These are phyloP conservation scores for Notolabrus celidotus DNA, from an alignment of 2,797 vertebrate genomes.

Conservation along the genomic window DNA sequence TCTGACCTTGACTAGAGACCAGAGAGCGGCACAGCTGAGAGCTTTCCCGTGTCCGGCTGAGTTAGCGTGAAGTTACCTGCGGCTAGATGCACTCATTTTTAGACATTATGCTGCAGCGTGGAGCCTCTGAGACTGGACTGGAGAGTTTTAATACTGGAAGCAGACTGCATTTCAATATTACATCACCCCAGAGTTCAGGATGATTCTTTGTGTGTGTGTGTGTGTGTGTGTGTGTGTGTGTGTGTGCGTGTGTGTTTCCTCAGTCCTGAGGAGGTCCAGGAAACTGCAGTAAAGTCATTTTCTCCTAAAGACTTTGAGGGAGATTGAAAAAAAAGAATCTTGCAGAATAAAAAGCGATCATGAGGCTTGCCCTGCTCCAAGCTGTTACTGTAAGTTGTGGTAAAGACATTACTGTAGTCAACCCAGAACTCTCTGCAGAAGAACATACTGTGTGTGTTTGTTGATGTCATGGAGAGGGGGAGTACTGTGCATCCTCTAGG, in stretches of 20 bases:
- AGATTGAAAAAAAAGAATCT: constrained; percentile 13
- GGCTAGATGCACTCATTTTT: constrained; percentile 56
- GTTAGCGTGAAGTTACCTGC: constrained; percentile 58
- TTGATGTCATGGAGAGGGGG: too few relatives aligned
- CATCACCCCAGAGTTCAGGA: constrained; percentile 34
- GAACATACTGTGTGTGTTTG: too few relatives aligned
- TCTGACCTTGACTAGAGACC: constrained; percentile 46
- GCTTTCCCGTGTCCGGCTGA: constrained; percentile 74
- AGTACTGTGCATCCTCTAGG: too few relatives aligned
- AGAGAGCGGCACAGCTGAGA: constrained; percentile 54
- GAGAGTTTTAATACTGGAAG: constrained; percentile 46
- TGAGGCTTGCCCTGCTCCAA: constrained; percentile 1
- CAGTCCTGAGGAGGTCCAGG: constrained; percentile 11
- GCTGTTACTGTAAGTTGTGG: constrained; percentile 22
- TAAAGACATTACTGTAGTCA: constrained; percentile 22
- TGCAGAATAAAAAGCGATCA: constrained; percentile 16
- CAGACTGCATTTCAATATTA: constrained; percentile 58
- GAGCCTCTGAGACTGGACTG: constrained; percentile 33
- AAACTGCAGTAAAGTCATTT: constrained; percentile 17
- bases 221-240: constrained; percentile 1
- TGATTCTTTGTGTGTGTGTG: constrained; percentile 4
- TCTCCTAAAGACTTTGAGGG: neutral
- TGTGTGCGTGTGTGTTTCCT: constrained; percentile 3
- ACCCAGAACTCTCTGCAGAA: neutral
- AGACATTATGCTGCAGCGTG: constrained; percentile 37